Conservation (phyloP, 2,888 invertebrate genomes). For the Drosophila nr. medialis region DNA sequence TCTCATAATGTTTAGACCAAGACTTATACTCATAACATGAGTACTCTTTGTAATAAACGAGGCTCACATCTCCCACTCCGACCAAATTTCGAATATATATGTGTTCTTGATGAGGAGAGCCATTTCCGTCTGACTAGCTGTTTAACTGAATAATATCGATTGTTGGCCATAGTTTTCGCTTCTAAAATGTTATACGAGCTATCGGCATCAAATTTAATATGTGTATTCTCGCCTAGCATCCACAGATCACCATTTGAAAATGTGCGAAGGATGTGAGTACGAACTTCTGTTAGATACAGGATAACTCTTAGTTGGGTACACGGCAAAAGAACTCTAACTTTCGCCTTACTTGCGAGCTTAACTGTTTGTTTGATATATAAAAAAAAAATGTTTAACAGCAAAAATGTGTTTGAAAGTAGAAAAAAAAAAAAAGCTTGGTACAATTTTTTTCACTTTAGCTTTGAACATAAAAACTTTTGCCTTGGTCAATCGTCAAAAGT, state of each 20-base stretch:
- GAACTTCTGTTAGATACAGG: background rate
- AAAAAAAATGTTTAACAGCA: constrained; percentile 1
- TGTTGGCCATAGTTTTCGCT: background rate
- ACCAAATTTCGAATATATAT: background rate
- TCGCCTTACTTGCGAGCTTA: background rate
- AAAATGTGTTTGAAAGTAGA: background rate
- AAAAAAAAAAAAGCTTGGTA: background rate
- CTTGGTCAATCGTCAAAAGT: constrained; percentile 22
- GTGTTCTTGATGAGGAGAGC: background rate
- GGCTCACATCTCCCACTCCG: background rate
- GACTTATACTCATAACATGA: background rate
- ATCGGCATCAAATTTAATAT: background rate
- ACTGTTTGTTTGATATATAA: background rate
- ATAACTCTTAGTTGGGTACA: background rate
- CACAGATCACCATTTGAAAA: background rate
- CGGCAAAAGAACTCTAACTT: background rate
- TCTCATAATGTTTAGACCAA: background rate
- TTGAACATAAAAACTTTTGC: constrained; percentile 39
- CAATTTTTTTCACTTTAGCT: constrained; percentile 52
- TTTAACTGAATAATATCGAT: background rate
- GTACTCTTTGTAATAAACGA: background rate
- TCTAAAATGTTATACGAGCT: background rate
- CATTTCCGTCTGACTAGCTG: background rate
- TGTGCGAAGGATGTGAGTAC: too few relatives aligned
- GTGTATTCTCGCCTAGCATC: too few relatives aligned